phyloP scores from a whole-genome alignment of 23 tunicate species.

The Aplidium turbinatum region DNA sequence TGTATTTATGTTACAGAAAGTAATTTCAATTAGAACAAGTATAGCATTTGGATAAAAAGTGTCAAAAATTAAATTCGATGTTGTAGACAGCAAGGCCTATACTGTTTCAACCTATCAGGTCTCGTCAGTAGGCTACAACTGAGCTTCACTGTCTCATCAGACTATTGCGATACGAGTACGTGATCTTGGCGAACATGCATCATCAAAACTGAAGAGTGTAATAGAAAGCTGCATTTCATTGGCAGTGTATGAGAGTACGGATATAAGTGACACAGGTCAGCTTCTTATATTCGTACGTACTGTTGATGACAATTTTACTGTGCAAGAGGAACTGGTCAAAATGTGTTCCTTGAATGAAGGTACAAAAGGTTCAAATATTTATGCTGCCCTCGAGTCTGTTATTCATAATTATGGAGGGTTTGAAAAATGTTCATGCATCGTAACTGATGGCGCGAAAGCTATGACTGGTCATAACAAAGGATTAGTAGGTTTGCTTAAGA shows the following conservation, averaged over 20 bases:
- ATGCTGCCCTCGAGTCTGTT: constrained; percentile 45
- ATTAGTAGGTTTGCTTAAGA: constrained; percentile 40
- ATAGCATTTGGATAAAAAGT: no score
- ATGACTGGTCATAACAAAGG: constrained; percentile 47
- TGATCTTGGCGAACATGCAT: no score
- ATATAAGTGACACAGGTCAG: constrained; percentile 44
- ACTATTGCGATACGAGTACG: no score
- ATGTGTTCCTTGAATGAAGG: constrained; percentile 24
- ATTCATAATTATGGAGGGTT: constrained; percentile 45
- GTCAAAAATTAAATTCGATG: no score
- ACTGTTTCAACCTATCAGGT: no score
- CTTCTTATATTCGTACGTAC: constrained; percentile 32
- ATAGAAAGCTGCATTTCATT: no score
- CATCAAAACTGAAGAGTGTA: no score
- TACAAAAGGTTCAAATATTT: constrained; percentile 58
- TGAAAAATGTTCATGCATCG: constrained; percentile 53
- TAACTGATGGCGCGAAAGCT: constrained; percentile 61
- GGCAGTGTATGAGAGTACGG: constrained; percentile 44
- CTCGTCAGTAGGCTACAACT: no score
- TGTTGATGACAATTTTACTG: constrained; percentile 44
- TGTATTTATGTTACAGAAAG: no score
- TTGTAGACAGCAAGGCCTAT: no score
- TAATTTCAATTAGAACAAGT: no score
- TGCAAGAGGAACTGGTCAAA: constrained; percentile 55
- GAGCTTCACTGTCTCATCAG: no score